Base-by-base conservation (phyloP, 2,113 vertebrate species). In the Limanda limanda region DNA sequence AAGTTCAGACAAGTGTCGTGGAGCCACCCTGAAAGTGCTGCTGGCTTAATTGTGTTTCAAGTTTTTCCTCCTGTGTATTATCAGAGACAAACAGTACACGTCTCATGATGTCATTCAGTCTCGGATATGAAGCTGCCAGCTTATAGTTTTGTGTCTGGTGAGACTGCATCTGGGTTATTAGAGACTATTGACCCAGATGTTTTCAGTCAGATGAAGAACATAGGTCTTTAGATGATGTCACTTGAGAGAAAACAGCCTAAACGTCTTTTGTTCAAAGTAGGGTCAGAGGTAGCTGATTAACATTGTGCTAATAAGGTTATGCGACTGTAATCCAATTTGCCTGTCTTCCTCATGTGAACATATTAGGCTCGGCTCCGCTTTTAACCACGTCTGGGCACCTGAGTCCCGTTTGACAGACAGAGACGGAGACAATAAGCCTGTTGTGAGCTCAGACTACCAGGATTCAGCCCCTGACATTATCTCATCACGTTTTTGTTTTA, bases 1-100 rank as follows among this genome's bases (percentile, higher is more conserved):
- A 85, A 64, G 92, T 87, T 82, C 58, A 84, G 88, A 85, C 91
- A 78, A 11, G 83, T 71, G 45, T 62, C 23, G 24, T 63, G 45
- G 71, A 81, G 74, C 76, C 82, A 74, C 81, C 74, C 63, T 80
- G 76, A 82, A 60, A 77, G 57, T 14, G 79, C 84, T 76, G 74
- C 59, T 2, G 42, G 76, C 35, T 72, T 3, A 47, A 15, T 0
- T 57, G 9, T 73, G 57, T 6, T 63, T 69, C 45, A n/a, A 9
- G 20, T 52, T 52, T 21, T n/a, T 47, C 42, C 35, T 78, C 40
- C 23, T 8, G 69, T 21, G 2, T 9, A 69, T 70, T 71, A 71
- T 66, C 68, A 40, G 56, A 63, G 2, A 57, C 25, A 73, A 69
- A 86, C 51, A 67, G 69, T 57, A 23, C 70, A 48, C 76, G 59